Evolutionary conservation across 2,888 invertebrate species (phyloP).

Genomic region (Acholoe squamosa): DNA sequence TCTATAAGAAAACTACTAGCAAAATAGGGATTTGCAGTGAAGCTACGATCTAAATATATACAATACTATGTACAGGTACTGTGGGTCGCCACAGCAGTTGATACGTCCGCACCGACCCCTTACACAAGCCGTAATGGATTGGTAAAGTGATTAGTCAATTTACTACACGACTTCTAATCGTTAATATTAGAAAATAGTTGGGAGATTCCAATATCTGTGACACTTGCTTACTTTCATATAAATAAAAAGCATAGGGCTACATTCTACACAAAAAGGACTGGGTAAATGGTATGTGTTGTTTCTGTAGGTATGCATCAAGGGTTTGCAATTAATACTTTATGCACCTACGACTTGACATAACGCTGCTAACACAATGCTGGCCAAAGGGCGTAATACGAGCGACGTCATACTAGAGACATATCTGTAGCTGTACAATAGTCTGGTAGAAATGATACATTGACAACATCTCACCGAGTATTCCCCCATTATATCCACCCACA

Average conservation of each 20-base stretch:
- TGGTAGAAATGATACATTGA: conserved; percentile 2
- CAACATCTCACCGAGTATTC: not conserved
- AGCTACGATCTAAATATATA: conserved; percentile 43
- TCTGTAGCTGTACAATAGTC: not conserved
- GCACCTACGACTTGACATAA: not conserved
- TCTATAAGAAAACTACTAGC: conserved; percentile 55
- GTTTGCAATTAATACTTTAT: not conserved
- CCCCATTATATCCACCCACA: no score
- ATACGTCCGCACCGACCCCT: not conserved
- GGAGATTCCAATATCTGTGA: conserved; percentile 39
- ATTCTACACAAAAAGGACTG: not conserved
- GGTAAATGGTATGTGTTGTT: conserved; percentile 18
- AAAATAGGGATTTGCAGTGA: conserved; percentile 53
- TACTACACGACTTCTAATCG: conserved; percentile 37
- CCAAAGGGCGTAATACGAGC: not conserved
- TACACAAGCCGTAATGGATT: not conserved
- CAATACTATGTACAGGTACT: conserved; percentile 43
- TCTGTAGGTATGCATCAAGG: conserved; percentile 18
- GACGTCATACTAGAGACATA: not conserved
- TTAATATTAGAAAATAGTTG: conserved; percentile 53
- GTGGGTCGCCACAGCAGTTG: not conserved
- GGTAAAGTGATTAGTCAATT: conserved; percentile 46
- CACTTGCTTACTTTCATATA: conserved; percentile 12
- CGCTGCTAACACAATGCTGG: not conserved
- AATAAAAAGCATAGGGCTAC: conserved; percentile 28